Evolutionary conservation across 2,888 invertebrate genomes (phyloP).

Genomic region (Hoplodrina ambigua): DNA sequence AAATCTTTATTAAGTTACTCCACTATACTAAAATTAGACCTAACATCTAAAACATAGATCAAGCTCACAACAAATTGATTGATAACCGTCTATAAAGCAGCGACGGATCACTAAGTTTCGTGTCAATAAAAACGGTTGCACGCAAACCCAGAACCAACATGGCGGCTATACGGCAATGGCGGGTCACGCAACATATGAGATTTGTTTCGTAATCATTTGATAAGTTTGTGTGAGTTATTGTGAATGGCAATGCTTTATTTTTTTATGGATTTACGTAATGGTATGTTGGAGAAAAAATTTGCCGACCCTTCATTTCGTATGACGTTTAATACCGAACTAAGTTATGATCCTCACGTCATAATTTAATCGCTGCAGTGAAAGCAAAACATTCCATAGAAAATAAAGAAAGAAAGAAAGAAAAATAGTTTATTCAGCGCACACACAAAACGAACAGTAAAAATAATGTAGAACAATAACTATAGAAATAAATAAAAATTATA

Average conservation of each 20-base stretch:
- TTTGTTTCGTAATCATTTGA: slow-evolving; percentile 59
- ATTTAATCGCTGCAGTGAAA: not conserved
- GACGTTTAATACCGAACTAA: not conserved
- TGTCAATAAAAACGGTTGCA: slow-evolving; percentile 61
- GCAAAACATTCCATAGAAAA: not conserved
- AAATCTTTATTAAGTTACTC: not conserved
- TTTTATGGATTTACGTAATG: slow-evolving; percentile 7
- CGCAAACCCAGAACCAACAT: slow-evolving; percentile 50
- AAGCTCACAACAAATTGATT: slow-evolving; percentile 60
- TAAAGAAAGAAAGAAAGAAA: no score
- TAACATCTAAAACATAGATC: slow-evolving; percentile 36
- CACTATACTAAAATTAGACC: slow-evolving; percentile 32
- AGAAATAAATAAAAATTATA: no score
- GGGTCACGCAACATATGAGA: slow-evolving; percentile 51
- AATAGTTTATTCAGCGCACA: no score
- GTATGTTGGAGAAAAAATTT: not conserved
- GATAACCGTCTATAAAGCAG: slow-evolving; percentile 58
- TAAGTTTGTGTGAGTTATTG: slow-evolving; percentile 41
- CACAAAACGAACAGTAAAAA: no score
- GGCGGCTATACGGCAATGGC: slow-evolving; percentile 44
- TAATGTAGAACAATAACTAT: no score
- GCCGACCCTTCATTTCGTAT: not conserved
- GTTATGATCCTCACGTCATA: not conserved
- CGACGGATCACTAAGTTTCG: slow-evolving; percentile 40
- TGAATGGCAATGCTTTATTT: slow-evolving; percentile 31